Conservation (phyloP, 2,888 invertebrate species). For the Himalopsyche kuldschensis region DNA sequence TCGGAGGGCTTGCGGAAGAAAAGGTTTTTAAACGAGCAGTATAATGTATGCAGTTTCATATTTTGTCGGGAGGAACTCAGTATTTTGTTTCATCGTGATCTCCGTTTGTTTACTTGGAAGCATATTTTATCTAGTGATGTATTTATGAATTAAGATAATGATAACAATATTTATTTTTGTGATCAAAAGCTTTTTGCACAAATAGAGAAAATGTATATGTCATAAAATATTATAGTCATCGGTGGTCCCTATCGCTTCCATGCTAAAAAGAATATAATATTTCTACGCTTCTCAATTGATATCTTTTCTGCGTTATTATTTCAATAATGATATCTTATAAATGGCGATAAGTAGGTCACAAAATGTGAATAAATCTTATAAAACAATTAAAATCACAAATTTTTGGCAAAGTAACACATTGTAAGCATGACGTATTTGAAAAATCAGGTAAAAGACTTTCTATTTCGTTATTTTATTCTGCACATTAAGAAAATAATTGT, state of each 20-base stretch:
- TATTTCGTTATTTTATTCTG: background rate
- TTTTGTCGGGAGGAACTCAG: background rate
- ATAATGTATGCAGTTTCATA: background rate
- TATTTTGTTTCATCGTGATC: background rate
- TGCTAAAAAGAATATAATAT: background rate
- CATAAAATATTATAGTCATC: background rate
- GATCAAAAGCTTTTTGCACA: conserved; percentile 31
- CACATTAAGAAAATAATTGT: background rate
- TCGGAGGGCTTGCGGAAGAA: background rate
- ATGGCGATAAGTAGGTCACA: background rate
- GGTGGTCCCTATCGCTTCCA: background rate
- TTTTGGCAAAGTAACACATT: background rate
- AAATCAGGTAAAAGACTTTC: background rate
- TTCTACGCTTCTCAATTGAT: background rate
- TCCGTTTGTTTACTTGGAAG: background rate
- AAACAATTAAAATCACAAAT: background rate
- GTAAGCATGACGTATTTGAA: background rate
- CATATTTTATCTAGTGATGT: conserved; percentile 12
- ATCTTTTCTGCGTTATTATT: background rate
- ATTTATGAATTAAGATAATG: conserved; percentile 16
- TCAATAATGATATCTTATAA: background rate
- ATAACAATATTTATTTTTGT: conserved; percentile 30
- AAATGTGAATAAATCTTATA: background rate
- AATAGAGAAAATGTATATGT: conserved; percentile 24
- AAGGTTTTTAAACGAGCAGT: background rate